A percentile compares a stretch with the other conserved stretches of the same genome.
phyloP scores from a whole-genome alignment of 2,113 vertebrate genomes.

The Channa maculata region DNA sequence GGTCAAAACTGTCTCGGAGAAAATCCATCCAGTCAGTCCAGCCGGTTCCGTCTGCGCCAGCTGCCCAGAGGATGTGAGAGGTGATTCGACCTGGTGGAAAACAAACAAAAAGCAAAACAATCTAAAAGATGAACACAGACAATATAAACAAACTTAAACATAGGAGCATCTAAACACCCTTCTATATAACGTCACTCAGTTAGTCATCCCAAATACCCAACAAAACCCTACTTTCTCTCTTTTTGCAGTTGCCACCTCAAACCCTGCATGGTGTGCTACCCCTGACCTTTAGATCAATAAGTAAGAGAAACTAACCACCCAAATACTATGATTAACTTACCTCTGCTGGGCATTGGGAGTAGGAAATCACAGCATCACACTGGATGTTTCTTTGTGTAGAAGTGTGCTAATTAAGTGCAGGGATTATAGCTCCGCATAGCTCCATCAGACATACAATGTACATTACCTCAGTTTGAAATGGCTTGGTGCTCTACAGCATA shows the following conservation, averaged over 20 bases:
- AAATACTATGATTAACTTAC: constrained; percentile 32
- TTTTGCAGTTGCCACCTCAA: constrained; percentile 50
- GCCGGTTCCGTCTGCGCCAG: constrained; percentile 79
- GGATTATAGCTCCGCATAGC: constrained; percentile 37
- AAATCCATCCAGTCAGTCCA: constrained; percentile 91
- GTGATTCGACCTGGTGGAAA: constrained; percentile 42
- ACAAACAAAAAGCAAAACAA: constrained; percentile 55
- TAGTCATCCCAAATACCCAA: constrained; percentile 31
- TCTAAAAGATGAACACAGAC: constrained; percentile 65
- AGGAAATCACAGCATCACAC: background rate
- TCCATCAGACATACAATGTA: constrained; percentile 50
- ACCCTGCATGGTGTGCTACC: constrained; percentile 73
- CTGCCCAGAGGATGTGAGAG: constrained; percentile 89
- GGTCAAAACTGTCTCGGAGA: constrained; percentile 96
- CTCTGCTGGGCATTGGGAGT: constrained; percentile 51
- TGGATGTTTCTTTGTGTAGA: constrained; percentile 46
- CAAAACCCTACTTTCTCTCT: constrained; percentile 37
- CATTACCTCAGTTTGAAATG: constrained; percentile 67
- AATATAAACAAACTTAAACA: constrained; percentile 57
- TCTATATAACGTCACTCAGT: constrained; percentile 30
- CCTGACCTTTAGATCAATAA: constrained; percentile 53
- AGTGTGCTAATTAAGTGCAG: constrained; percentile 52
- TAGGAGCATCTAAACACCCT: constrained; percentile 57
- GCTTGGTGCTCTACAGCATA: constrained; percentile 58
- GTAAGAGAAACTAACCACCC: constrained; percentile 52